These are phyloP conservation scores for Thereuonema tuberculata DNA, from an alignment of 1,140 invertebrate species.

Conservation along the genomic window DNA sequence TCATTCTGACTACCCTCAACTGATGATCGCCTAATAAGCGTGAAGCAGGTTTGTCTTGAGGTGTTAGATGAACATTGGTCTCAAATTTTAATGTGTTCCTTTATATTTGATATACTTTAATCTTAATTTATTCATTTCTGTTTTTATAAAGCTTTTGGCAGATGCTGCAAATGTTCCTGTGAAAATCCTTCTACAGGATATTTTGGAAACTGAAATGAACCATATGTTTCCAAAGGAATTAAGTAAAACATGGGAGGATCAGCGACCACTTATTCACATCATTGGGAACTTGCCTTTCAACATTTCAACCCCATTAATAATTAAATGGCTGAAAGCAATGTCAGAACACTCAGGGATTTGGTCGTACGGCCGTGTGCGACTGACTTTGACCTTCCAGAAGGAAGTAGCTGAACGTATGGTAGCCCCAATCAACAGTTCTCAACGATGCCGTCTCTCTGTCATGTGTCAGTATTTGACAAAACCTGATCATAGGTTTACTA, in stretches of 20 bases:
- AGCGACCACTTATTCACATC: constrained; percentile 57
- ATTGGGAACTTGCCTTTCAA: constrained; percentile 98
- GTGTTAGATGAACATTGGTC: no score
- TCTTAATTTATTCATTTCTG: no score
- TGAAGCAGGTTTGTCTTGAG: no score
- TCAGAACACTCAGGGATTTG: constrained; percentile 60
- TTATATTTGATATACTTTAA: no score
- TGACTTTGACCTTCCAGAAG: constrained; percentile 96
- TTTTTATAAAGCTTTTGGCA: constrained; percentile 44
- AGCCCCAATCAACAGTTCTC: constrained; percentile 42
- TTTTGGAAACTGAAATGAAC: constrained; percentile 64
- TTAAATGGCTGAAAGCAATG: constrained; percentile 73
- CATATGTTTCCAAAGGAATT: constrained; percentile 49
- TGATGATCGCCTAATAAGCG: no score
- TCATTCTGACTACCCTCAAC: no score
- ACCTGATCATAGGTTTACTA: constrained; percentile 68
- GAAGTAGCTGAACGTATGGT: constrained; percentile 84
- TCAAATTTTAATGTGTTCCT: no score
- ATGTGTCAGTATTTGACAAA: constrained; percentile 89
- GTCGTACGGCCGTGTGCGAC: constrained; percentile 61
- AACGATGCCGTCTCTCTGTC: constrained; percentile 75
- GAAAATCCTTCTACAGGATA: constrained; percentile 68
- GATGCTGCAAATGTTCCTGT: constrained; percentile 51
- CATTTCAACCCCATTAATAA: constrained; percentile 82
- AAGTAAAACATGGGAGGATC: constrained; percentile 38